Base-by-base conservation (phyloP, 1,140 invertebrate species). In the Sipha flava region DNA sequence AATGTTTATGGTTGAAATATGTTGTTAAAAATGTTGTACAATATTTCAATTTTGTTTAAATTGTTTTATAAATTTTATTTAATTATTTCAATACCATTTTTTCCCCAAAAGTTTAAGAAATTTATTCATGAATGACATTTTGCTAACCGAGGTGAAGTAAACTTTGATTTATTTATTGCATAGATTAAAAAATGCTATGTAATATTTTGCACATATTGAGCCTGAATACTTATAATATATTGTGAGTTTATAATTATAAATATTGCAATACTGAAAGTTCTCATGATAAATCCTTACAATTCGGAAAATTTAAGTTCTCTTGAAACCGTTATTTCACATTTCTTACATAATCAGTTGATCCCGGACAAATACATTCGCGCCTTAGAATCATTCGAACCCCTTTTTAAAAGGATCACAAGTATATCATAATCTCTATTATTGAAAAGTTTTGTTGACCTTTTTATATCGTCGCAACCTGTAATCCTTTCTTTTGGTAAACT, bases 361-460 rank as follows among this genome's bases (percentile, higher is more conserved):
- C 49, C 31, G 23, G 52, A 40, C 73, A 43, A 57, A 57, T 77
- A 77, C 34, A 77, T 52, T 45, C 7, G 66, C 66, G 40, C 43
- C 66, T 70, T 47, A 70, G 66, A 29, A 70, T 45, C 43, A 52
- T 77, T 26, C 49, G n/a, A 57, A n/a, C 52, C 49, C 23, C 47
- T 43, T 77, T 77, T 77, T 77, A 77, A 77, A 77, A 77, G 73
- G 73, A 77, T 77, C 34, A 52, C 49, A 54, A 59, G 18, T 26
- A 54, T 21, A 40, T 57, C 52, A 57, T 77, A 77, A 77, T 77
- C 73, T 77, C 73, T 57, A 57, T 57, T 77, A 77, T 77, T 77
- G 34, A 77, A 77, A 77, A 77, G 73, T 77, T 77, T 77, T 77
- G 73, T 77, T 77, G 73, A 77, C 73, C 73, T 77, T 77, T 77